Percentiles rank a stretch among this genome's conserved stretches.
Conservation (phyloP, 2,888 invertebrate genomes). For the Clostera curtula region DNA sequence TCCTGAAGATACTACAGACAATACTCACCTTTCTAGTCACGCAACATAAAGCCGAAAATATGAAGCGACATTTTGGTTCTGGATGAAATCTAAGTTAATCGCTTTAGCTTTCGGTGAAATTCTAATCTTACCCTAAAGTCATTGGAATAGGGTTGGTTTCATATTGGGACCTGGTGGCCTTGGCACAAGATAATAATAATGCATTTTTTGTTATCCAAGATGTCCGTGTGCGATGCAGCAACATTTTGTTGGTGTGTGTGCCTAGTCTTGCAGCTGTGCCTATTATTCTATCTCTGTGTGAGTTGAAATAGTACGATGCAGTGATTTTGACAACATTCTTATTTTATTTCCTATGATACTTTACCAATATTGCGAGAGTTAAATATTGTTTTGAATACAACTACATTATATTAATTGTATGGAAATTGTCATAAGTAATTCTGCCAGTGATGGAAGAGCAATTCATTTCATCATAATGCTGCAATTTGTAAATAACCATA, state of each 20-base stretch:
- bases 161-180: conserved; percentile 29
- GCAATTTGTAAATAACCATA: no score
- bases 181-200: conserved; percentile 67
- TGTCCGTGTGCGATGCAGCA: conserved; percentile 63
- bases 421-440: no score
- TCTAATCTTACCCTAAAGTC: conserved; percentile 12
- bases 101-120: conserved; percentile 26
- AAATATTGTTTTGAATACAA: no score
- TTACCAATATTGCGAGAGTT: no score
- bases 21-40: conserved; percentile 26
- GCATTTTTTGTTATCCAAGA: conserved; percentile 64
- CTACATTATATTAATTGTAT: no score
- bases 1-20: conserved; percentile 31
- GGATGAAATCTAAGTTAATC: conserved; percentile 66
- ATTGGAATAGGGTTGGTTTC: conserved; percentile 28
- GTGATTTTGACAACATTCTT: conserved; percentile 40
- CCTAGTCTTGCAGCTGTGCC: conserved; percentile 67
- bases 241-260: conserved; percentile 46
- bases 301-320: conserved; percentile 31
- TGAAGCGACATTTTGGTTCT: conserved; percentile 18
- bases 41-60: conserved; percentile 23
- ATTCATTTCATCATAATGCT: no score
- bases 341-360: no score
- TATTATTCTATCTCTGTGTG: conserved; percentile 63
- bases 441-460: no score